Evolutionary conservation across 2,113 vertebrate genomes (phyloP), one percentile per base, ranked within the genome.

Genomic region (Ciconia boyciana): DNA sequence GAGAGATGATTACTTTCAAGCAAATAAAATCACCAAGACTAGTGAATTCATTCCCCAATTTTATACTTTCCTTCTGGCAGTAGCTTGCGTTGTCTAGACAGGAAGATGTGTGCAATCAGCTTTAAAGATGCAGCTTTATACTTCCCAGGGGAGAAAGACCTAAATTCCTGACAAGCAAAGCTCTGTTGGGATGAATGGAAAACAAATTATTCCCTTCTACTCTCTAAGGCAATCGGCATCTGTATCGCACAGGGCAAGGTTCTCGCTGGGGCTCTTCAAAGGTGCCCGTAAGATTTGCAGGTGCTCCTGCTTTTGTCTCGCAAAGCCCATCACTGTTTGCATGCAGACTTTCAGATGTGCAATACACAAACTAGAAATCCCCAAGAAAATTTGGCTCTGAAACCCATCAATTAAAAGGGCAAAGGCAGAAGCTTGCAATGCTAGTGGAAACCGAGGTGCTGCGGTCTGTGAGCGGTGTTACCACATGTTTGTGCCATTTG

Each of bases 81-180:
- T 75, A 69, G 49, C 58, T 57, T 49, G 49, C 2, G 2, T 54
- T 64, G 95, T 97, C 96, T 95, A 93, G 96, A 95, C 97, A 93
- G 97, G 97, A 97, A 93, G 84, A 95, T 94, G 89, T 21, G 52
- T 95, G 87, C 83, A 69, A 78, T 89, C 58, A 88, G 57, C 72
- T 88, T 87, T 89, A 87, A 95, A 96, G 95, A 90, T 52, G 65
- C 78, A 75, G 71, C 78, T 65, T 69, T 55, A 75, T 72, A 51
- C 70, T 24, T 76, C 70, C 28, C 61, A 11, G 22, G 61, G 72
- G 82, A 82, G 58, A 83, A 79, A 80, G 36, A 75, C 22, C 57
- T 16, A 12, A 51, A 75, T 44, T 21, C 62, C 36, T n/a, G 36
- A 43, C 60, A 79, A 72, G 39, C 44, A 83, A 66, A 68, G 58